phyloP scores from a whole-genome alignment of 92 coral and sea anemone genomes.

The Heliopora coerulea region DNA sequence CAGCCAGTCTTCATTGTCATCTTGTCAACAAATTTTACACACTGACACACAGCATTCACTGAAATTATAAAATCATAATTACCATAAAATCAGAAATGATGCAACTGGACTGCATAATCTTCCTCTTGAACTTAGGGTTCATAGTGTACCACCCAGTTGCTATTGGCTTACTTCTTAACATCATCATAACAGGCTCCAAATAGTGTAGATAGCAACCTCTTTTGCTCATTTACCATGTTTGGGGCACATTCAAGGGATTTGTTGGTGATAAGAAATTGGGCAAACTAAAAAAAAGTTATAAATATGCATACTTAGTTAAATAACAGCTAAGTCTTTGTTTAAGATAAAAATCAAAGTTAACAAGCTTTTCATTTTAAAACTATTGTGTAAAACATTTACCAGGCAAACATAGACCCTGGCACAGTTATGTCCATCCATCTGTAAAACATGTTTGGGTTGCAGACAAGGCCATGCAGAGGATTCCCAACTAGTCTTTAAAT shows the following conservation, averaged over 20 bases:
- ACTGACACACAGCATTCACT: slow-evolving; percentile 36
- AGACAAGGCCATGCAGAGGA: too few species aligned
- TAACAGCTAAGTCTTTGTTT: too few species aligned
- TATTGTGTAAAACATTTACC: too few species aligned
- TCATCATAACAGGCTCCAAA: slow-evolving; percentile 46
- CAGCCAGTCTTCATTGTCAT: slow-evolving; percentile 66
- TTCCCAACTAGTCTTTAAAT: too few species aligned
- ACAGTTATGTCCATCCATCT: too few species aligned
- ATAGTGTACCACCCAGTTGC: background rate
- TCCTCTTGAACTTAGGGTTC: too few species aligned
- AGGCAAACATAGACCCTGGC: too few species aligned
- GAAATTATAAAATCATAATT: background rate
- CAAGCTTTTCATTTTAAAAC: too few species aligned
- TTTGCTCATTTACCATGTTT: slow-evolving; percentile 15
- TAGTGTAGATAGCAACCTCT: slow-evolving; percentile 27
- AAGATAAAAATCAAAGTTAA: too few species aligned
- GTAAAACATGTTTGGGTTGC: too few species aligned
- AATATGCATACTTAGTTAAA: too few species aligned
- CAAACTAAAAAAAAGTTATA: slow-evolving; percentile 21
- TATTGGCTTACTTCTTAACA: slow-evolving; percentile 19
- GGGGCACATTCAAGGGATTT: background rate
- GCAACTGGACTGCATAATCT: background rate
- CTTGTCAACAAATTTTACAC: slow-evolving; percentile 47
- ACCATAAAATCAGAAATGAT: background rate
- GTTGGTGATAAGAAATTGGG: background rate